Evolutionary conservation across 2,113 vertebrate genomes (phyloP), one percentile per base, ranked within the genome.

Genomic region (Riparia riparia): DNA sequence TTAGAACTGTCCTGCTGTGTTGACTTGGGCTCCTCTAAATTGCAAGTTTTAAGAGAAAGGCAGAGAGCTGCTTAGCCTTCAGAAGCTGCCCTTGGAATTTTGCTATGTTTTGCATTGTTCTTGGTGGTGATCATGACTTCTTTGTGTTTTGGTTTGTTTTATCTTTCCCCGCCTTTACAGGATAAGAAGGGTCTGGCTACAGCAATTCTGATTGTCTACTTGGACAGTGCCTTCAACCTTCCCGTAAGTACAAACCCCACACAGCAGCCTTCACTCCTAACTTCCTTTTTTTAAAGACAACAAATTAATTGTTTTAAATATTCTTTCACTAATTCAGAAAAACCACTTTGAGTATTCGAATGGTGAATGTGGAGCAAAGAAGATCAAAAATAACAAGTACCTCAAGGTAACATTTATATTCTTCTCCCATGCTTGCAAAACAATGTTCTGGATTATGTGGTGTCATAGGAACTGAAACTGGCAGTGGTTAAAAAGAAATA

Each of bases 201-300:
- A 82, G 99, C 99, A 50, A 98, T 99, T 98, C 98, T 99, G 2
- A 86, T 99, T 14, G 98, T 99, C 60, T 99, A 99, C 97, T 97
- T 99, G 97, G 99, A 99, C 87, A 98, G 95, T 0, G 99, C 99
- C 60, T 98, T 98, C 77, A 99, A 99, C 91, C 97, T 99, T 56
- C 99, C 99, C 21, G 99, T 99, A 88, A 99, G 99, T 99, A 91
- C 45, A 78, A 66, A 60, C 37, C 47, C 34, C 29, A 1, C 7
- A 45, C 56, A 78, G 72, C 78, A 84, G 53, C 65, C 76, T 90
- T 79, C 44, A 71, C 64, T 70, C 39, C 21, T 84, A 42, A 61
- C 39, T 51, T 22, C 37, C 50, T 21, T n/a, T 47, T 54, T 50
- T 24, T 12, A 18, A 15, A 80, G 21, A n/a, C 34, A 2, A 32